Evolutionary conservation across 1,140 invertebrate genomes (phyloP), one percentile per base, ranked within the genome.

Genomic region (Platorchestia sp.): DNA sequence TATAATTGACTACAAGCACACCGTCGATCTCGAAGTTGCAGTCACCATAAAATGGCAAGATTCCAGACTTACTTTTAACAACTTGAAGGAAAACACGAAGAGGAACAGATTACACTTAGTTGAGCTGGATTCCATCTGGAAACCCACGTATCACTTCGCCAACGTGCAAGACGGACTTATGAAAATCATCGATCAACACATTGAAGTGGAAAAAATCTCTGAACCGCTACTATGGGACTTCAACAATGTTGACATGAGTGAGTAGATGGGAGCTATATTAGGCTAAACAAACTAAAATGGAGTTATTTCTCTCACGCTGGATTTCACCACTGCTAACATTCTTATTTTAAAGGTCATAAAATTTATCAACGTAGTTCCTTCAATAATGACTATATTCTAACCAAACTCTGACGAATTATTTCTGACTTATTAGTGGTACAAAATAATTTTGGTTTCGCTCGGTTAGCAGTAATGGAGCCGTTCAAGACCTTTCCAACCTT

Each of bases 131-230:
- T 91, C 87, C 22, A 41, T 96, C 36, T 96, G 96, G 96, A 95
- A 86, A 42, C 91, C 95, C 19, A 95, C 95, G 89, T 45, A 95
- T 44, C 95, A 95, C 45, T 96, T 96, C 59, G 93, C 96, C 10
- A 96, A 96, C 86, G 95, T 96, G 43, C 95, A 96, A 95, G 96
- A 96, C 53, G 96, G 96, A 19, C 95, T 95, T n/a, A 96, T 96
- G 87, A 96, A 96, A 86, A 43, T 93, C 0, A 53, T 95, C 40
- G 96, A 95, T 36, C 89, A 95, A 22, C 95, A 90, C 90, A 89
- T 96, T 6, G 86, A 95, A 42, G 87, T 44, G 91, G 95, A 95
- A 45, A 95, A 87, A 87, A 86, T 47, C 22, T 86, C n/a, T 3
- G 86, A 95, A 0, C 87, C 95, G 16, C 86, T 93, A 41, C 96